These are phyloP conservation scores for Palythoa heliodiscus DNA, from an alignment of 92 coral and sea anemone species.

Conservation along the genomic window DNA sequence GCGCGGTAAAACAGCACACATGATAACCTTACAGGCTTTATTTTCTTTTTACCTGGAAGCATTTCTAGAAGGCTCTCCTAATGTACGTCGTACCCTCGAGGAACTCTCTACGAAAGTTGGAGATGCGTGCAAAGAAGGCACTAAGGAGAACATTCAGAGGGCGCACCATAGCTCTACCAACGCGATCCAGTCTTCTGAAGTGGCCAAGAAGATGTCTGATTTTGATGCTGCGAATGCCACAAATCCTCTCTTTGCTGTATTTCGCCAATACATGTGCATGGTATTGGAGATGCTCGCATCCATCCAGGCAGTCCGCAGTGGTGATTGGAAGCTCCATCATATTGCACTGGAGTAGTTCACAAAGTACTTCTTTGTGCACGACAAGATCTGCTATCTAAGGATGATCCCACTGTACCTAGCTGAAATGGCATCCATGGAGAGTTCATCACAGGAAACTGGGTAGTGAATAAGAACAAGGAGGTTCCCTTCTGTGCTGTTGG, in stretches of 20 bases:
- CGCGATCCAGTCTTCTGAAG: slow-evolving; percentile 36
- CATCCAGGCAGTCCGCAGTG: too few species aligned
- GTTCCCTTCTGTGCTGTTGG: too few species aligned
- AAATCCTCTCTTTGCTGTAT: slow-evolving; percentile 9
- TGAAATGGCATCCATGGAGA: too few species aligned
- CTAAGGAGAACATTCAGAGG: slow-evolving; percentile 27
- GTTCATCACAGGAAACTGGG: too few species aligned
- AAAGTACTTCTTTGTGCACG: too few species aligned
- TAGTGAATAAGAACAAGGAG: too few species aligned
- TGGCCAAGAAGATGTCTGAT: slow-evolving; percentile 35
- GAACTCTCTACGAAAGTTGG: slow-evolving; percentile 16
- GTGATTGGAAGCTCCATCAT: too few species aligned
- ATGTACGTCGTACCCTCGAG: slow-evolving; percentile 30
- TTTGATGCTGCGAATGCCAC: slow-evolving; percentile 33
- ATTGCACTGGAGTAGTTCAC: too few species aligned
- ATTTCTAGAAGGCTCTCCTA: slow-evolving; percentile 22
- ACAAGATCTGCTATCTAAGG: too few species aligned
- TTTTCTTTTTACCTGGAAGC: slow-evolving; percentile 44
- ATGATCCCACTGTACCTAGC: too few species aligned
- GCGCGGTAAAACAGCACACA: slow-evolving; percentile 30
- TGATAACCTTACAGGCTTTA: slow-evolving; percentile 37
- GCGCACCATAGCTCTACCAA: slow-evolving; percentile 33
- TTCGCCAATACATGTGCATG: slow-evolving; percentile 51
- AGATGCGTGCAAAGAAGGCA: slow-evolving; percentile 54
- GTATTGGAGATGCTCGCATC: too few species aligned